These are phyloP conservation scores for Hyphantria cunea DNA, from an alignment of 1,140 invertebrate genomes.

Conservation along the genomic window DNA sequence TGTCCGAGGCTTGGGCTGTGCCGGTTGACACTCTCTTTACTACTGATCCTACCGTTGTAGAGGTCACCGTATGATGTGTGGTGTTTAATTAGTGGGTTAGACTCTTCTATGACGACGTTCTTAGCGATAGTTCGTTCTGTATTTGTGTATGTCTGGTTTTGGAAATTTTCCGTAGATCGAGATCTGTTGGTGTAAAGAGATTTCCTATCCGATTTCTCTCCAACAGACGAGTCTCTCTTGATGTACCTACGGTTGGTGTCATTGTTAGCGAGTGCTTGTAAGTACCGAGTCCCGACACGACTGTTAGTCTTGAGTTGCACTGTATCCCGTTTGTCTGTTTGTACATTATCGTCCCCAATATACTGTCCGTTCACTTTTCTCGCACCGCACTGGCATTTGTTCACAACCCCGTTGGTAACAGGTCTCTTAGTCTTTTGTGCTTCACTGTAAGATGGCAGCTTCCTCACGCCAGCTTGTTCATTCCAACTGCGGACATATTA, in stretches of 20 bases:
- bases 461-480: constrained; percentile 75
- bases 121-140: constrained; percentile 50
- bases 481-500: constrained; percentile 67
- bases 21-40: constrained; percentile 68
- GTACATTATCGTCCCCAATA: constrained; percentile 48
- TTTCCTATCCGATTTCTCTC: constrained; percentile 56
- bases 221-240: constrained; percentile 63
- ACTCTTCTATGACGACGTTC: constrained; percentile 58
- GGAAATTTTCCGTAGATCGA: constrained; percentile 77
- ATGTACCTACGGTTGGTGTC: constrained; percentile 57
- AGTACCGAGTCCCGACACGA: constrained; percentile 74
- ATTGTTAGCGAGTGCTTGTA: constrained; percentile 71
- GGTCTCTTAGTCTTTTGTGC: constrained; percentile 79
- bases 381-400: constrained; percentile 71
- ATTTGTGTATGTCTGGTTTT: constrained; percentile 55
- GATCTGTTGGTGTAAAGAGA: constrained; percentile 64
- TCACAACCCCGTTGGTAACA: constrained; percentile 68
- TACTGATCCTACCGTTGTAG: constrained; percentile 70
- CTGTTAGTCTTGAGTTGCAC: constrained; percentile 67
- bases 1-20: constrained; percentile 73
- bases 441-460: constrained; percentile 78
- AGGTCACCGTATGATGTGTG: constrained; percentile 76
- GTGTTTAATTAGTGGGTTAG: constrained; percentile 56
- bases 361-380: constrained; percentile 63
- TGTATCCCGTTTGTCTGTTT: constrained; percentile 49